These are phyloP conservation scores for Tetramorium alpestre DNA, from an alignment of 1,140 invertebrate genomes.

Conservation along the genomic window DNA sequence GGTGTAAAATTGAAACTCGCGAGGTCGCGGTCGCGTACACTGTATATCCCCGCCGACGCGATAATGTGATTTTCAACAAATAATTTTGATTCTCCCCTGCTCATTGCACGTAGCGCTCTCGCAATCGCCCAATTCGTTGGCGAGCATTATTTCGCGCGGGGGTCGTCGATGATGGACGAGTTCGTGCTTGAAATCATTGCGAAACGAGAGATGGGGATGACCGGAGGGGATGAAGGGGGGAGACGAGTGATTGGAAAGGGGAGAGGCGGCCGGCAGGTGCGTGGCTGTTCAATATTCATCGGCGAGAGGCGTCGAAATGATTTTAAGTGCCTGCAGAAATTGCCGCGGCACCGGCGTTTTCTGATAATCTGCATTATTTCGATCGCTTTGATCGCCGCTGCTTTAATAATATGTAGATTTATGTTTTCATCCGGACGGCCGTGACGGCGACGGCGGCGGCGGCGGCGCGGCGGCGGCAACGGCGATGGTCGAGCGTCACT, in stretches of 20 bases:
- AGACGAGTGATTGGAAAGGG: constrained; percentile 44
- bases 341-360: constrained; percentile 58
- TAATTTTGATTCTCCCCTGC: constrained; percentile 58
- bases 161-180: constrained; percentile 53
- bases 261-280: constrained; percentile 48
- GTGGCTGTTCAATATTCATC: constrained; percentile 53
- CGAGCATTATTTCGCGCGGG: constrained; percentile 35
- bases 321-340: constrained; percentile 68
- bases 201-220: constrained; percentile 8
- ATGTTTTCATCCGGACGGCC: constrained; percentile 52
- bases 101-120: constrained; percentile 28
- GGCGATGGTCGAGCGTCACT: neutral
- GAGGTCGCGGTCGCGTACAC: constrained; percentile 37
- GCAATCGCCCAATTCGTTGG: constrained; percentile 25
- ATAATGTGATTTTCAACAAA: constrained; percentile 73
- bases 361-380: constrained; percentile 60
- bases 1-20: constrained; percentile 74
- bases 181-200: constrained; percentile 65
- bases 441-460: neutral
- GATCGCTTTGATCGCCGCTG: constrained; percentile 43
- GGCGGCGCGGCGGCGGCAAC: neutral
- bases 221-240: constrained; percentile 28
- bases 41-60: constrained; percentile 25
- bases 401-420: constrained; percentile 63
- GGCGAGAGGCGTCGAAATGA: constrained; percentile 59